These are phyloP conservation scores for Camptogramma bilineatum DNA, from an alignment of 2,888 invertebrate genomes.

Conservation along the genomic window DNA sequence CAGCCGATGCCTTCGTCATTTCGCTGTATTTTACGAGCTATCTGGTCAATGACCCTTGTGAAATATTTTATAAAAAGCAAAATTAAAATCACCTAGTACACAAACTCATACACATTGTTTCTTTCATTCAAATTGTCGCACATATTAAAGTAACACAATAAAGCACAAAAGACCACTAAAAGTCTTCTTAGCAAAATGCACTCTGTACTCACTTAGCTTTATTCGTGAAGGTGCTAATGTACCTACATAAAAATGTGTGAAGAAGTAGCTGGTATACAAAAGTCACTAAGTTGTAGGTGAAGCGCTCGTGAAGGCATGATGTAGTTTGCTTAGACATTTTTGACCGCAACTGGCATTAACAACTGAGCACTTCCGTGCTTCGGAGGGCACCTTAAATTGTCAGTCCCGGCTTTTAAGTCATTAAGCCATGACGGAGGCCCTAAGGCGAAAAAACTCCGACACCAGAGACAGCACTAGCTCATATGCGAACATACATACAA, in stretches of 20 bases:
- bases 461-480: too few relatives aligned
- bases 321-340: too few relatives aligned
- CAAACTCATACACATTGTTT: neutral
- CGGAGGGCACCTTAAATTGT: too few relatives aligned
- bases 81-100: neutral
- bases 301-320: too few relatives aligned
- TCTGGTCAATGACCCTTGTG: neutral
- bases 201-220: neutral
- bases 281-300: neutral
- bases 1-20: neutral
- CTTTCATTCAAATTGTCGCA: neutral
- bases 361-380: too few relatives aligned
- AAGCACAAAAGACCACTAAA: neutral
- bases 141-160: neutral
- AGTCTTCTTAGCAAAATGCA: neutral
- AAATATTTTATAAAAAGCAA: neutral
- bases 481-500: too few relatives aligned
- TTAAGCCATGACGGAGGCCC: too few relatives aligned
- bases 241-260: neutral
- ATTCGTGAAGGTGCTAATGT: neutral
- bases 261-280: neutral
- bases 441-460: too few relatives aligned
- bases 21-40: neutral
- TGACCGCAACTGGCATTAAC: too few relatives aligned
- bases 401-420: too few relatives aligned